Conservation (phyloP, 2,888 invertebrate genomes). For the Pollenia amentaria region DNA sequence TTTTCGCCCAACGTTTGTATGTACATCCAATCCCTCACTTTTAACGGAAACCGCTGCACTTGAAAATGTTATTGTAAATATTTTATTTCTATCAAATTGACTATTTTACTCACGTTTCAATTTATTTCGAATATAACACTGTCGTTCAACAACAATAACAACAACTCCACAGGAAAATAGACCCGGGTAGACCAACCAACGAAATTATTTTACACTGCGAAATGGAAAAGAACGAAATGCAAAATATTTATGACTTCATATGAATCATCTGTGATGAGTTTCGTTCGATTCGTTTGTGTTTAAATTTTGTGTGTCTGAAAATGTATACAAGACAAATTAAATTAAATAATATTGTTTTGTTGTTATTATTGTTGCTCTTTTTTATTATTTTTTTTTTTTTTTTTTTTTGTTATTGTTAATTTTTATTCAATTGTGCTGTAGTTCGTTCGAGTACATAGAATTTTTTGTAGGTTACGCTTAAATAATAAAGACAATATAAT, state of each 20-base stretch:
- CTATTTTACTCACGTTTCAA: slow-evolving; percentile 56
- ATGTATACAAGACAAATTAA: slow-evolving; percentile 33
- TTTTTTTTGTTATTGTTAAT: slow-evolving; percentile 4
- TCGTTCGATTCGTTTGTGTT: neutral
- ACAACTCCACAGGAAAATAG: neutral
- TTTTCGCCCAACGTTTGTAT: neutral
- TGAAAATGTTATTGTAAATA: slow-evolving; percentile 29
- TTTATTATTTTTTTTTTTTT: neutral
- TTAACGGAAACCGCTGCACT: neutral
- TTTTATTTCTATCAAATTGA: slow-evolving; percentile 17
- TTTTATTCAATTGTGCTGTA: slow-evolving; percentile 29
- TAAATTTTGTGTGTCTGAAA: neutral
- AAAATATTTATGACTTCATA: slow-evolving; percentile 27
- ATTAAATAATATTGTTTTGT: slow-evolving; percentile 13
- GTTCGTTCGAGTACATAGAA: neutral
- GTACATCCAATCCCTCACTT: neutral
- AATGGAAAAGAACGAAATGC: neutral
- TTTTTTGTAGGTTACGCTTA: slow-evolving; percentile 51
- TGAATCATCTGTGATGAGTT: slow-evolving; percentile 39
- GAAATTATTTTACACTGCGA: neutral
- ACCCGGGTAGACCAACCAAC: slow-evolving; percentile 25
- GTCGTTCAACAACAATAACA: slow-evolving; percentile 22
- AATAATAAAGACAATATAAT: slow-evolving; percentile 48
- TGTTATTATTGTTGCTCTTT: neutral
- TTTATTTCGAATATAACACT: slow-evolving; percentile 41